phyloP scores from a whole-genome alignment of 2,888 invertebrate species.

The Diachrysia chrysitis region DNA sequence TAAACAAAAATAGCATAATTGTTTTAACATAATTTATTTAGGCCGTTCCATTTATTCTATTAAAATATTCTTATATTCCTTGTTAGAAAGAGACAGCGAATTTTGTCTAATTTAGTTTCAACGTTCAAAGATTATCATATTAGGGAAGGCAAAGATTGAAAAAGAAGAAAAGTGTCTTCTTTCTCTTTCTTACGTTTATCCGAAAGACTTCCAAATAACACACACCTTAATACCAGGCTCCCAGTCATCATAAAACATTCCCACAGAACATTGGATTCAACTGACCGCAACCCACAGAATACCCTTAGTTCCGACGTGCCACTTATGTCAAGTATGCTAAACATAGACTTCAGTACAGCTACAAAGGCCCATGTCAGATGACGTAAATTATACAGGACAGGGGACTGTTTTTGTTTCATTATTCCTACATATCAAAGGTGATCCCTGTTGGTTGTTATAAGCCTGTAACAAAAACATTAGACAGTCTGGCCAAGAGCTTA shows the following conservation, averaged over 20 bases:
- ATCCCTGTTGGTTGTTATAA: background rate
- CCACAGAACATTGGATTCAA: background rate
- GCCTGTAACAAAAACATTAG: background rate
- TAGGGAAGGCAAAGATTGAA: too few relatives aligned
- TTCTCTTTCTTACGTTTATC: too few relatives aligned
- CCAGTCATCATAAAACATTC: background rate
- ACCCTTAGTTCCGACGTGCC: background rate
- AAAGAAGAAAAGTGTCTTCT: too few relatives aligned
- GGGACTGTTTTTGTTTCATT: slow-evolving; percentile 22
- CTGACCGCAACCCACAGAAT: background rate
- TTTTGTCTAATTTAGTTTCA: too few relatives aligned
- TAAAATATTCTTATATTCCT: too few relatives aligned
- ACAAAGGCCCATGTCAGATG: background rate
- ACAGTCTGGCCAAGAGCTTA: background rate
- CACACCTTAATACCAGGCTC: background rate
- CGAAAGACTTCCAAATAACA: background rate
- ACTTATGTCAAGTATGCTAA: background rate
- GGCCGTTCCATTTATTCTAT: too few relatives aligned
- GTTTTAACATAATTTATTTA: too few relatives aligned
- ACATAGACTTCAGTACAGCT: background rate
- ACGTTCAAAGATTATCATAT: too few relatives aligned
- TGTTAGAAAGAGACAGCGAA: too few relatives aligned
- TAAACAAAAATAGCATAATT: too few relatives aligned
- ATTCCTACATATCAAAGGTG: slow-evolving; percentile 6
- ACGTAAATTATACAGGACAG: slow-evolving; percentile 6